Percentiles rank a stretch among this genome's conserved stretches.
Evolutionary conservation across 2,888 invertebrate species (phyloP).

Genomic region (Sympetrum striolatum): DNA sequence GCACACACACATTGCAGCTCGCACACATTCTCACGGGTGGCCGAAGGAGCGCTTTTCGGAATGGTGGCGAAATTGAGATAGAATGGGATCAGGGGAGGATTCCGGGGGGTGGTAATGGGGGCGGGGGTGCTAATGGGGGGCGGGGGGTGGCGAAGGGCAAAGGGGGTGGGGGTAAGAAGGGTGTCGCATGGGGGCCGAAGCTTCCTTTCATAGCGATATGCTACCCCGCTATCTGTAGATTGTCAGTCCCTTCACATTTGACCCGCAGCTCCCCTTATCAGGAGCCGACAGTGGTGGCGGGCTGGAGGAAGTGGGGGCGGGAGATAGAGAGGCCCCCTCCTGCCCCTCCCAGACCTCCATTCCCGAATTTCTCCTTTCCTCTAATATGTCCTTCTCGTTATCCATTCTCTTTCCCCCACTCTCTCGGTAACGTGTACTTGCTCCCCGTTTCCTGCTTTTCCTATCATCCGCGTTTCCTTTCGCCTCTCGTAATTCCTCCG

Average conservation of each 20-base stretch:
- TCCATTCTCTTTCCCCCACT: neutral
- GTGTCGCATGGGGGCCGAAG: constrained; percentile 28
- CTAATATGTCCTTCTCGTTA: neutral
- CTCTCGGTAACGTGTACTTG: neutral
- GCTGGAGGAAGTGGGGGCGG: constrained; percentile 19
- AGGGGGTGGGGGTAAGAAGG: neutral
- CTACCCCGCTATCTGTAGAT: constrained; percentile 30
- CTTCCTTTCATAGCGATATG: constrained; percentile 41
- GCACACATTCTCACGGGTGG: neutral
- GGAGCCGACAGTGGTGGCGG: constrained; percentile 25
- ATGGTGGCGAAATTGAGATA: constrained; percentile 39
- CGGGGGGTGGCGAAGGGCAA: neutral
- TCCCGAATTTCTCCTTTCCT: neutral
- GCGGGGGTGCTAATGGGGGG: neutral
- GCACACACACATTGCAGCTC: neutral
- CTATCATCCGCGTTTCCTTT: neutral
- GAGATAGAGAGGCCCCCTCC: neutral
- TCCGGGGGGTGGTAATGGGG: neutral
- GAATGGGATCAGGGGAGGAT: constrained; percentile 5
- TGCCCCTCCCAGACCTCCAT: neutral
- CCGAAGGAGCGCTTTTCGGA: neutral
- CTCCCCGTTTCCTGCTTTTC: neutral
- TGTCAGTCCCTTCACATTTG: constrained; percentile 41
- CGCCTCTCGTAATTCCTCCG: neutral
- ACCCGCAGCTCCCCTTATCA: constrained; percentile 32